These are phyloP conservation scores for Corythaixoides concolor DNA, from an alignment of 2,113 vertebrate species.

Conservation along the genomic window DNA sequence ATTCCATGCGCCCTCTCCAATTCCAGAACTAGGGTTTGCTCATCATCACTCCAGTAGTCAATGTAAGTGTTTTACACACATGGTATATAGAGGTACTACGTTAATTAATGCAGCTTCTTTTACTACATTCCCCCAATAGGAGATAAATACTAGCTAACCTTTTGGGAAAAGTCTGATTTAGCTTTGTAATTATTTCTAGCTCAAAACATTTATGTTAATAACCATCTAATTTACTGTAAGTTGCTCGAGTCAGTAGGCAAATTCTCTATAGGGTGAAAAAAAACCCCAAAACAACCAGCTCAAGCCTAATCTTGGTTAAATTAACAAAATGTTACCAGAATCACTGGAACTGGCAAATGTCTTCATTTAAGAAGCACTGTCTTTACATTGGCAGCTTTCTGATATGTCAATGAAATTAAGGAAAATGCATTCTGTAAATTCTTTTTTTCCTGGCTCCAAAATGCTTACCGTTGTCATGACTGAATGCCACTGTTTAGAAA, in stretches of 20 bases:
- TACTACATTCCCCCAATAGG: not conserved
- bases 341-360: not conserved
- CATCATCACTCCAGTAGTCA: not conserved
- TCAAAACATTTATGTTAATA: not conserved
- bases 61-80: not conserved
- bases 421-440: not conserved
- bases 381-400: not conserved
- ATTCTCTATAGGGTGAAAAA: not conserved
- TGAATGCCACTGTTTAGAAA: conserved; percentile 60
- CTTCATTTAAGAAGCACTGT: not conserved
- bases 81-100: not conserved
- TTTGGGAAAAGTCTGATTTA: not conserved
- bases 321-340: not conserved
- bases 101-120: not conserved
- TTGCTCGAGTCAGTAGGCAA: not conserved
- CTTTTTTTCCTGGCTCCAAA: conserved; percentile 37
- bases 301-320: not conserved
- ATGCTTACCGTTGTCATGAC: conserved; percentile 62
- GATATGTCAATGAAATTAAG: not conserved
- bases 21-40: not conserved
- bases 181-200: not conserved
- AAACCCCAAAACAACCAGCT: not conserved
- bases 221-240: not conserved
- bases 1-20: not conserved
- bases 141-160: not conserved